Evolutionary conservation across 2,888 invertebrate genomes (phyloP).

Genomic region (Drosophila yooni): DNA sequence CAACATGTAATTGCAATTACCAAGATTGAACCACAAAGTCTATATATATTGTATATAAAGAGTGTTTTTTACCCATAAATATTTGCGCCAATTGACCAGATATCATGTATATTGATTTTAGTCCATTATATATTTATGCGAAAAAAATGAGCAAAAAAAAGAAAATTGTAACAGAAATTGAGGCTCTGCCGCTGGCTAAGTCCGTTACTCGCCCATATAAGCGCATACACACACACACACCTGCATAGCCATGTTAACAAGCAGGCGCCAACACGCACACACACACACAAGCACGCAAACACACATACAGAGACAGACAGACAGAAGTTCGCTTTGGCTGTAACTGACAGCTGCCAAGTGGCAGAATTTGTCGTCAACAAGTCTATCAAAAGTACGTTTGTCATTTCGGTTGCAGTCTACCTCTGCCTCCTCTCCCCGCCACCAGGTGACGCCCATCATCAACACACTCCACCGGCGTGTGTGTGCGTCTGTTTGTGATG

Average conservation of each 20-base stretch:
- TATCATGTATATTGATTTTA: conserved; percentile 70
- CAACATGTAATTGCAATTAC: conserved; percentile 68
- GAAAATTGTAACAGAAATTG: conserved; percentile 58
- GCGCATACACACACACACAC: conserved; percentile 8
- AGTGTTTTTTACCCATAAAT: conserved; percentile 47
- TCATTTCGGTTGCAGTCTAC: conserved; percentile 75
- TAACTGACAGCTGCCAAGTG: conserved; percentile 77
- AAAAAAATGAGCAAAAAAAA: conserved; percentile 13
- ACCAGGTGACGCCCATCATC: conserved; percentile 35
- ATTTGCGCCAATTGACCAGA: conserved; percentile 54
- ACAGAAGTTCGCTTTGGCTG: conserved; percentile 45
- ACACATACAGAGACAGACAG: conserved; percentile 11
- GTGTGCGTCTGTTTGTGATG: conserved; percentile 18
- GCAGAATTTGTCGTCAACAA: conserved; percentile 79
- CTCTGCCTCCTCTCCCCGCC: conserved; percentile 10
- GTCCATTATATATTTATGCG: conserved; percentile 69
- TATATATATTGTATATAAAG: conserved; percentile 1
- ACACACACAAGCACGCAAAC: conserved; percentile 9
- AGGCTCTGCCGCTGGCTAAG: conserved; percentile 36
- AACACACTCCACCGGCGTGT: conserved; percentile 13
- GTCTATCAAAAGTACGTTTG: conserved; percentile 81
- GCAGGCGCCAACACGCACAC: conserved; percentile 34
- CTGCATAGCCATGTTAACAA: conserved; percentile 31
- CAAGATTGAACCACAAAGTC: conserved; percentile 63
- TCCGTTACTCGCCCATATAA: conserved; percentile 41